These are phyloP conservation scores for Astropecten irregularis DNA, from an alignment of 53 echinoderm and acorn worm genomes.

Conservation along the genomic window DNA sequence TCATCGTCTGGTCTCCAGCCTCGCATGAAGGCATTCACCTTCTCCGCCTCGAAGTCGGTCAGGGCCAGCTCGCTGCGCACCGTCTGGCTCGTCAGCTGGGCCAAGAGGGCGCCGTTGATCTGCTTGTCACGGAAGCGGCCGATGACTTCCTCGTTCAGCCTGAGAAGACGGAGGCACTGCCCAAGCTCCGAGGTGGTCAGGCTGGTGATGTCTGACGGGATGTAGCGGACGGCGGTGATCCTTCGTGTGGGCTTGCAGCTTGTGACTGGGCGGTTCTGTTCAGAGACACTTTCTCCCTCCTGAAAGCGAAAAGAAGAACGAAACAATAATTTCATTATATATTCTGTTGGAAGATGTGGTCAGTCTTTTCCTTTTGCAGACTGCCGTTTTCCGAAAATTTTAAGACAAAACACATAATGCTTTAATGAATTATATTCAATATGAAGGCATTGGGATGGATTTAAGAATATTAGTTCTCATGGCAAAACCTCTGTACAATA, in stretches of 20 bases:
- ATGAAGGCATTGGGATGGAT: too few species aligned
- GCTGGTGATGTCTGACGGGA: constrained; percentile 47
- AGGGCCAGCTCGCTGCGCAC: constrained; percentile 47
- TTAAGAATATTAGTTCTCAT: too few species aligned
- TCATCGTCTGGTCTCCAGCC: constrained; percentile 51
- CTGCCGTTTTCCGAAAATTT: background rate
- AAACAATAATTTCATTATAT: too few species aligned
- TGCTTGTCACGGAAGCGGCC: constrained; percentile 24
- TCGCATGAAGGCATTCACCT: constrained; percentile 1
- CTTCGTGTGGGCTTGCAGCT: constrained; percentile 16
- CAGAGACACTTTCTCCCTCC: background rate
- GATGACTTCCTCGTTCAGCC: constrained; percentile 44
- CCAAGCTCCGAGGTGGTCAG: constrained; percentile 60
- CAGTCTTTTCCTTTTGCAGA: too few species aligned
- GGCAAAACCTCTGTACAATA: too few species aligned
- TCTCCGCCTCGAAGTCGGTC: constrained; percentile 60
- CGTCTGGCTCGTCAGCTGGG: constrained; percentile 39
- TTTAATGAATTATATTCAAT: too few species aligned
- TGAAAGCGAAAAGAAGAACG: too few species aligned
- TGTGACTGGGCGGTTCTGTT: background rate
- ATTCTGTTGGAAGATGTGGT: too few species aligned
- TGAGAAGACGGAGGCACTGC: constrained; percentile 52
- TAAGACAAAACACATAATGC: too few species aligned
- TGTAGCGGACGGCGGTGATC: constrained; percentile 27
- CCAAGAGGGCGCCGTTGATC: constrained; percentile 64